Conservation (phyloP, 1,140 invertebrate genomes). For the Trichonephila clavipes region DNA sequence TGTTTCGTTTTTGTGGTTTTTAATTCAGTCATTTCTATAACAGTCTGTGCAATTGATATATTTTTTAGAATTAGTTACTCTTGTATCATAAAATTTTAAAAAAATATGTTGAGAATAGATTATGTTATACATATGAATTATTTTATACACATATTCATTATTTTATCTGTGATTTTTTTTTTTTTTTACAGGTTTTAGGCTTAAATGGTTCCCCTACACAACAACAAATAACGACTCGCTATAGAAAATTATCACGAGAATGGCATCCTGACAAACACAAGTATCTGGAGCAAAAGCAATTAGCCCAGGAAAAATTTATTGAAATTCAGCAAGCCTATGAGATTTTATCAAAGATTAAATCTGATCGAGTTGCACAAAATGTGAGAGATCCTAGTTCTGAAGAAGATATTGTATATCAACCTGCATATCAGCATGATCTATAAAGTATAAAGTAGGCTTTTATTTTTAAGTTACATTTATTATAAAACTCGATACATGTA, state of each 20-base stretch:
- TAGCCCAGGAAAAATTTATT: slow-evolving; percentile 93
- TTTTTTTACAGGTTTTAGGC: slow-evolving; percentile 85
- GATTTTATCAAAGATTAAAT: slow-evolving; percentile 90
- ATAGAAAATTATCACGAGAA: slow-evolving; percentile 90
- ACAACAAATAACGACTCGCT: slow-evolving; percentile 90
- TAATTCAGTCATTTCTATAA: too few species aligned
- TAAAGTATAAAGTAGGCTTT: not conserved
- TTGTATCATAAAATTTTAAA: too few species aligned
- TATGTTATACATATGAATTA: too few species aligned
- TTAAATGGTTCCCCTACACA: slow-evolving; percentile 89
- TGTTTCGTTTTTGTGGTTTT: too few species aligned
- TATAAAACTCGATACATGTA: too few species aligned
- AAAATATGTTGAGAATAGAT: too few species aligned
- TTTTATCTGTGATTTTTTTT: too few species aligned
- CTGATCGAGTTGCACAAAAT: slow-evolving; percentile 62
- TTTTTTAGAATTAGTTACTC: too few species aligned
- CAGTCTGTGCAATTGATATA: too few species aligned
- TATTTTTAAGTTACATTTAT: too few species aligned
- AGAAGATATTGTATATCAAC: not conserved
- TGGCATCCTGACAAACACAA: slow-evolving; percentile 96
- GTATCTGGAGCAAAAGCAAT: slow-evolving; percentile 83
- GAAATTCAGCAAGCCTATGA: slow-evolving; percentile 96
- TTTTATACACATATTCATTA: too few species aligned
- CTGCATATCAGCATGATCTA: not conserved
- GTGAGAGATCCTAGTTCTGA: slow-evolving; percentile 25